These are phyloP conservation scores for Sinocyclocheilus grahami DNA, from an alignment of 2,113 vertebrate genomes.

Conservation along the genomic window DNA sequence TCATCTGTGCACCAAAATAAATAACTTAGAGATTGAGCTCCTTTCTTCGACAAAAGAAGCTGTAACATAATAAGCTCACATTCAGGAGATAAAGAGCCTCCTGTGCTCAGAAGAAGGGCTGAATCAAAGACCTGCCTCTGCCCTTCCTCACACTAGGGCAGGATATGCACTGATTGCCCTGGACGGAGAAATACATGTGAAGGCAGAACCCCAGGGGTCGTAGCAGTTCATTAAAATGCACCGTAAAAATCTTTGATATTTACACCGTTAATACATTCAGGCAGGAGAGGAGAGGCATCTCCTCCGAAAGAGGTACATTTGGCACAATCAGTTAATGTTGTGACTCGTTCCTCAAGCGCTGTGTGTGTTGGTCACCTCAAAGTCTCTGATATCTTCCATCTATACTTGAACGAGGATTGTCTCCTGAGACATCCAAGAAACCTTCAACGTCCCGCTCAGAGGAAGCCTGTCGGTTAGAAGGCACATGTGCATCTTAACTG, in stretches of 20 bases:
- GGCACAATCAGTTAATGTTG: conserved; percentile 67
- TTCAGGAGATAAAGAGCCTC: conserved; percentile 54
- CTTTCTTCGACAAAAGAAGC: conserved; percentile 52
- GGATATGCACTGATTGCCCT: conserved; percentile 25
- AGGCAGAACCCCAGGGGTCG: conserved; percentile 31
- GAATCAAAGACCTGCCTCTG: conserved; percentile 35
- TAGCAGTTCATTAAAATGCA: conserved; percentile 66
- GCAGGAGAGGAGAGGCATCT: conserved; percentile 62
- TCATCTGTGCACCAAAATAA: conserved; percentile 69
- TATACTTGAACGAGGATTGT: conserved; percentile 6
- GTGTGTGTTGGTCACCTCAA: not conserved
- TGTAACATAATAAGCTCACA: conserved; percentile 52
- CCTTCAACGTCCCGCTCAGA: conserved; percentile 37
- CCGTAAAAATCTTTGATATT: conserved; percentile 71
- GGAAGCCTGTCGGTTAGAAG: conserved; percentile 74
- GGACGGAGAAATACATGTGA: conserved; percentile 38
- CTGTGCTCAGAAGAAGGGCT: conserved; percentile 22
- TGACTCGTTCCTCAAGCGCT: conserved; percentile 21
- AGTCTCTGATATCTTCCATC: not conserved
- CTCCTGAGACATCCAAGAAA: conserved; percentile 29
- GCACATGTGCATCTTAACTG: conserved; percentile 65
- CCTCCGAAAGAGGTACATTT: conserved; percentile 74
- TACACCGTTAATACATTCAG: conserved; percentile 81
- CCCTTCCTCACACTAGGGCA: not conserved
- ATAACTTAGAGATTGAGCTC: conserved; percentile 64